Evolutionary conservation across 2,113 vertebrate genomes (phyloP), one percentile per base, ranked within the genome.

Genomic region (Cyprinus carpio): DNA sequence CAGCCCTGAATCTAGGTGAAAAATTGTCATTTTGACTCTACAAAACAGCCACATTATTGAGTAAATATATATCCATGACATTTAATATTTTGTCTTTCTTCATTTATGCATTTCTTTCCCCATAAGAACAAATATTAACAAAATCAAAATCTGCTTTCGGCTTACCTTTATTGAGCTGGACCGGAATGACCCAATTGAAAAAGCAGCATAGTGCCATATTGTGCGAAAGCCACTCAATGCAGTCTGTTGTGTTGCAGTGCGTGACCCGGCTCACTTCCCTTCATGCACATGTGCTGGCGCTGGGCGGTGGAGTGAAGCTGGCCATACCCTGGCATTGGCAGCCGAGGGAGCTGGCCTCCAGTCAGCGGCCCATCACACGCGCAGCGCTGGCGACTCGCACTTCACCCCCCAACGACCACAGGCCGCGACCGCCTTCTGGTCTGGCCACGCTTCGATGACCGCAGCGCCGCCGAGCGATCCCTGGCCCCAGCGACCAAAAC

Each of bases 321-420:
- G 91, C 92, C n/a, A n/a, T n/a, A n/a, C 15, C 92, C 95, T 76
- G 88, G 92, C 88, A 96, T 97, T 95, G 95, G 96, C 67, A 96
- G 94, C 7, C 94, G 96, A 84, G 96, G 96, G 90, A 96, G 96
- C 0, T 96, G 96, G 96, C 95, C 0, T 92, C 95, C 90, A 95
- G 94, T 1, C 94, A 96, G 80, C 96, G 96, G 86, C 96, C 96
- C 85, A 96, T 96, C 0, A 92, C 95, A 95, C 96, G 95, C 96
- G 96, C 87, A 96, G 94, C 1, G 95, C 97, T 89, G 96, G 96
- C 79, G n/a, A 95, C 96, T 31, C 93, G 95, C 58, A 96, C 90
- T n/a, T n/a, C 87, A 90, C n/a, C 86, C 84, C 88, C 84, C 0
- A 84, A 89, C 31, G 86, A 77, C 72, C 88, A n/a, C 84, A 13